Percentiles rank a stretch among this genome's conserved stretches.
Evolutionary conservation across 2,113 vertebrate species (phyloP).

Genomic region (Ictidomys tridecemlineatus): DNA sequence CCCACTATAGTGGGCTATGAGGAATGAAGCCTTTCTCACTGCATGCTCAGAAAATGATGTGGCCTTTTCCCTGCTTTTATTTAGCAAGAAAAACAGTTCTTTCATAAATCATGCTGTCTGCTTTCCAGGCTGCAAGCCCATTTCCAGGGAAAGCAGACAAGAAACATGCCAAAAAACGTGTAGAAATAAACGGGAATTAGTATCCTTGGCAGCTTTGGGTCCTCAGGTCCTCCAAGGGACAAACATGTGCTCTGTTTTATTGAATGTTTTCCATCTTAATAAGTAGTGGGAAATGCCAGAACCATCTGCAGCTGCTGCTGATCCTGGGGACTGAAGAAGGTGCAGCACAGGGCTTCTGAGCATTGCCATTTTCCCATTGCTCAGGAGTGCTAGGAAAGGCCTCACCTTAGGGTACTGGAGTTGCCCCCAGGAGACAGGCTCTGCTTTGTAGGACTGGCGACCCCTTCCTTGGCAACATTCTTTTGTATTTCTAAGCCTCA

Average conservation of each 20-base stretch:
- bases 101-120: too few species aligned
- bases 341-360: neutral
- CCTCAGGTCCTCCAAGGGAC: neutral
- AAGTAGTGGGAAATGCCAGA: neutral
- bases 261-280: slow-evolving; percentile 33
- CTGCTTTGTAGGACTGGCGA: rapidly evolving
- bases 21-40: too few species aligned
- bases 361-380: neutral
- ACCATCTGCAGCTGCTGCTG: neutral
- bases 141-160: neutral
- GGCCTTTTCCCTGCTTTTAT: too few species aligned
- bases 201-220: neutral
- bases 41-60: too few species aligned
- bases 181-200: neutral
- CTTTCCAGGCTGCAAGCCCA: too few species aligned
- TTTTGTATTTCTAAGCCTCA: neutral
- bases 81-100: too few species aligned
- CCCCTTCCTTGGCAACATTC: neutral
- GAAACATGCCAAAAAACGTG: neutral
- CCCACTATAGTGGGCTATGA: too few species aligned
- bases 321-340: neutral
- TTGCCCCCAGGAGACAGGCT: neutral
- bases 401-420: too few species aligned
- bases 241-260: neutral
- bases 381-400: neutral